Evolutionary conservation across 2,888 invertebrate genomes (phyloP).

Genomic region (Dione vanillae): DNA sequence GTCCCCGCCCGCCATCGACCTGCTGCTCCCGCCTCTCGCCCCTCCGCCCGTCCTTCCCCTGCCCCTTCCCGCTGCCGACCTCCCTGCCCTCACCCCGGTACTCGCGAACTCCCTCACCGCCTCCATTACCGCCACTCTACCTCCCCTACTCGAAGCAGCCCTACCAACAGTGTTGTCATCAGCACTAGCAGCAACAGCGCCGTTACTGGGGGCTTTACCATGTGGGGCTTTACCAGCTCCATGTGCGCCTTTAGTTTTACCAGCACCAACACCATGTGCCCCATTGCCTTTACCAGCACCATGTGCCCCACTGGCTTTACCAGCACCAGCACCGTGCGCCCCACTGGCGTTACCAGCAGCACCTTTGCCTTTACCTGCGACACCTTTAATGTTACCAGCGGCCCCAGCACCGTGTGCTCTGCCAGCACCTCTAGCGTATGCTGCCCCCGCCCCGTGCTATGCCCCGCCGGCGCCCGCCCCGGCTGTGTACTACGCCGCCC

Average conservation of each 20-base stretch:
- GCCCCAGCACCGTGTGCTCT: constrained; percentile 26
- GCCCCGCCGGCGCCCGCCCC: neutral
- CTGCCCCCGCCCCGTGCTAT: constrained; percentile 43
- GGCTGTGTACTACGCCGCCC: constrained; percentile 24
- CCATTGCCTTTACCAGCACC: constrained; percentile 32
- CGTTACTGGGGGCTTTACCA: constrained; percentile 52
- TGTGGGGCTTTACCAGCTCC: constrained; percentile 22
- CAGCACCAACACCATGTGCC: constrained; percentile 22
- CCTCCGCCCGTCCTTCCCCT: constrained; percentile 29
- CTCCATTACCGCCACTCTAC: constrained; percentile 51
- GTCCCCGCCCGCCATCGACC: constrained; percentile 50
- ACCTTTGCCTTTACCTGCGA: constrained; percentile 4
- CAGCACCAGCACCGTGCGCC: constrained; percentile 1
- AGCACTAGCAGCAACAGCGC: constrained; percentile 58
- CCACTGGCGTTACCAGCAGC: constrained; percentile 4
- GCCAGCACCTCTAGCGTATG: constrained; percentile 39
- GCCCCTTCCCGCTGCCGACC: constrained; percentile 30
- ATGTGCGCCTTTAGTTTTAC: neutral
- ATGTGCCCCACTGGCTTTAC: neutral
- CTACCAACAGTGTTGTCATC: constrained; percentile 61
- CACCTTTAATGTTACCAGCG: constrained; percentile 32
- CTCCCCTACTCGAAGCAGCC: constrained; percentile 54
- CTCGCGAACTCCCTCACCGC: constrained; percentile 49
- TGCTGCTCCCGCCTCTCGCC: constrained; percentile 48
- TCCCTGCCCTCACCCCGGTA: constrained; percentile 45